Conservation (phyloP, 2,888 invertebrate genomes). For the Oligia strigilis region DNA sequence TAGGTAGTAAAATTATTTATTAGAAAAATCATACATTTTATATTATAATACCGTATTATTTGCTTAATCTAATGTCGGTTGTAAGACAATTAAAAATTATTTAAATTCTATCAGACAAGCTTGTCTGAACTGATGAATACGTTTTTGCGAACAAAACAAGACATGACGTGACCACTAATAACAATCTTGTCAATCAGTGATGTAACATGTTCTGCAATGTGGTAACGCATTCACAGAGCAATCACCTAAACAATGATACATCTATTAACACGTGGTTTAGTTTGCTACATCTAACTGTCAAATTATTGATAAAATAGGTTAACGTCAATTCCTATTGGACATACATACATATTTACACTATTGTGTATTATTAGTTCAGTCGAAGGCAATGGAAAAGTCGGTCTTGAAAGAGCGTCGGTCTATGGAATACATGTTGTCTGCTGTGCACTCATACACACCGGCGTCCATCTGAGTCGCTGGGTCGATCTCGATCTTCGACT, state of each 20-base stretch:
- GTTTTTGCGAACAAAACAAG: background rate
- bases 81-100: background rate
- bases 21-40: conserved; percentile 32
- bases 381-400: conserved; percentile 97
- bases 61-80: conserved; percentile 1
- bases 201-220: background rate
- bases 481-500: conserved; percentile 98
- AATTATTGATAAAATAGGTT: conserved; percentile 17
- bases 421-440: conserved; percentile 98
- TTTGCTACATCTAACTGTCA: conserved; percentile 10
- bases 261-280: conserved; percentile 12
- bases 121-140: conserved; percentile 3
- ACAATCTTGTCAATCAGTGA: conserved; percentile 20
- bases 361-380: conserved; percentile 85
- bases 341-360: too few relatives aligned
- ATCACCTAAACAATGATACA: background rate
- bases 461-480: conserved; percentile 99
- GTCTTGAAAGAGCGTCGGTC: conserved; percentile 98
- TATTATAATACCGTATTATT: conserved; percentile 17
- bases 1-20: conserved; percentile 30
- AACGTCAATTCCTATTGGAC: conserved; percentile 5
- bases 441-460: conserved; percentile 98
- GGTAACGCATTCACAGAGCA: background rate
- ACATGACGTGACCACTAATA: conserved; percentile 15
- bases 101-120: conserved; percentile 19